A percentile compares a stretch with the other conserved stretches of the same genome.
Evolutionary conservation across 2,888 invertebrate genomes (phyloP).

Genomic region (Lottia scabra): DNA sequence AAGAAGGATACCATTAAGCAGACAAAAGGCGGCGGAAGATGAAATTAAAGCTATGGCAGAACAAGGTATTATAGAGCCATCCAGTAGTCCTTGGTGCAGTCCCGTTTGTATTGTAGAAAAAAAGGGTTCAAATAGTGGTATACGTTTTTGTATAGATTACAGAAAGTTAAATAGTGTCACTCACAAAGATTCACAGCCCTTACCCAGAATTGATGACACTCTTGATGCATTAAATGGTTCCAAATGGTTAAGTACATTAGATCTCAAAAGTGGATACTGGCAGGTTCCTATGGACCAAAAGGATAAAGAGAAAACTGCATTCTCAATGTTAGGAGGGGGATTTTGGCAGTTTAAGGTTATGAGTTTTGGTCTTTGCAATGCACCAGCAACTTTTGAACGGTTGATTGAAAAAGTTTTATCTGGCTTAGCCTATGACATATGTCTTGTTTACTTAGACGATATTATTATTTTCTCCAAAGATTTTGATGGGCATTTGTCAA

Average conservation of each 20-base stretch:
- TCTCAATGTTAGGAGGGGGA: no score
- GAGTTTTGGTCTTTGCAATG: conserved; percentile 38
- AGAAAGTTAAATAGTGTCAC: no score
- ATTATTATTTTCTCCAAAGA: conserved; percentile 23
- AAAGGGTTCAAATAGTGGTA: not conserved
- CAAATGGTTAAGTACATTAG: no score
- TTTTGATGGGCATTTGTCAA: not conserved
- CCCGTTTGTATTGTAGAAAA: not conserved
- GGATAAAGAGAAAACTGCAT: no score
- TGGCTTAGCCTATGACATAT: conserved; percentile 24
- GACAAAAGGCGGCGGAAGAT: not conserved
- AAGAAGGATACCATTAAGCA: not conserved
- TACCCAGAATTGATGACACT: no score
- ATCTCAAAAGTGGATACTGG: no score
- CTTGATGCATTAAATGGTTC: no score
- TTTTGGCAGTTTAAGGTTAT: conserved; percentile 9
- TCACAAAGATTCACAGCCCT: no score
- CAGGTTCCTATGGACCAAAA: no score
- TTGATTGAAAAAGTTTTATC: conserved; percentile 33
- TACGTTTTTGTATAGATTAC: no score
- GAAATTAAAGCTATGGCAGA: not conserved
- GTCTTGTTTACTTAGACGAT: conserved; percentile 30
- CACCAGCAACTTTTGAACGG: conserved; percentile 40
- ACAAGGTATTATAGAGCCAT: not conserved
- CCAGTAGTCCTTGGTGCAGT: not conserved